These are phyloP conservation scores for Tautogolabrus adspersus DNA, from an alignment of 2,113 vertebrate genomes.

Conservation along the genomic window DNA sequence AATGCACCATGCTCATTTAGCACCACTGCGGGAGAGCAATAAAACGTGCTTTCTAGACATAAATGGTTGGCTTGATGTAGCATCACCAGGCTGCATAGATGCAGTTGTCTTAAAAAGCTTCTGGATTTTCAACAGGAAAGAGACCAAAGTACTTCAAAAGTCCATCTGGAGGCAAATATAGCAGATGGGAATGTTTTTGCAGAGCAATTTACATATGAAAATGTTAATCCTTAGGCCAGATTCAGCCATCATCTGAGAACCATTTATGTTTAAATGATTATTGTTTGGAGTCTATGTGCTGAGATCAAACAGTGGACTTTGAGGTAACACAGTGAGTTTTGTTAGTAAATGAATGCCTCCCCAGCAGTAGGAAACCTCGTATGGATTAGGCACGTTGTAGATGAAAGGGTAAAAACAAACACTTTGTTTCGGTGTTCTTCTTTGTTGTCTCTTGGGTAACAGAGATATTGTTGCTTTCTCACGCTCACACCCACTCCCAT, in stretches of 20 bases:
- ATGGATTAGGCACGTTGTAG: not conserved
- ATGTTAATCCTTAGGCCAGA: constrained; percentile 16
- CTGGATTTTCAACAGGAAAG: constrained; percentile 36
- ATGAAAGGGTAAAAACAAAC: constrained; percentile 33
- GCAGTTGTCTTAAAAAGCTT: constrained; percentile 43
- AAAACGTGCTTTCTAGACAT: constrained; percentile 31
- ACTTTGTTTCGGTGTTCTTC: not conserved
- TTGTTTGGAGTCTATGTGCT: constrained; percentile 19
- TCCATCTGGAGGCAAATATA: constrained; percentile 54
- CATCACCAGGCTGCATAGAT: constrained; percentile 19
- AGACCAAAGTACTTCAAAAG: constrained; percentile 52
- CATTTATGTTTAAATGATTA: constrained; percentile 32
- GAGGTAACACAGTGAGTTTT: constrained; percentile 9
- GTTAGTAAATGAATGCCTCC: not conserved
- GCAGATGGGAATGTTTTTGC: constrained; percentile 51
- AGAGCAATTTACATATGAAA: constrained; percentile 36
- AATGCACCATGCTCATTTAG: constrained; percentile 13
- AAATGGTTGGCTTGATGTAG: constrained; percentile 36
- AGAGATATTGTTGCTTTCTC: constrained; percentile 20
- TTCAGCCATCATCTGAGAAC: constrained; percentile 17
- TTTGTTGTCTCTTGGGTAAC: constrained; percentile 17
- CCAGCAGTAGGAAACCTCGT: constrained; percentile 1
- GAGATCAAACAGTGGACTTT: constrained; percentile 33
- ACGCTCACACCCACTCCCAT: constrained; percentile 32
- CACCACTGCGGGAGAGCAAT: constrained; percentile 19